Percentiles rank a stretch among this genome's conserved stretches.
Evolutionary conservation across 2,113 vertebrate species (phyloP).

Genomic region (Lagenorhynchus albirostris): DNA sequence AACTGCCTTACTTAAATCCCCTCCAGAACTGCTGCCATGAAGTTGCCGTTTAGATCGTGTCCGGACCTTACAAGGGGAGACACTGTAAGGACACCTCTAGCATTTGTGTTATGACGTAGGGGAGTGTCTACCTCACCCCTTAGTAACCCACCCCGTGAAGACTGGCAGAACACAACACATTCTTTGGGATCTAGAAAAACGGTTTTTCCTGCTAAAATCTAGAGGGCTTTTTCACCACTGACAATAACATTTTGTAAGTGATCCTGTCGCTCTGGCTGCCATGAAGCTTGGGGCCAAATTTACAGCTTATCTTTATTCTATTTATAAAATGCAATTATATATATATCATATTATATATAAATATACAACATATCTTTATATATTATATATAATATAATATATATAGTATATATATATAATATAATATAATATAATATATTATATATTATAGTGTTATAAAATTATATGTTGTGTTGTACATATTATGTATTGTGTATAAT

Average conservation of each 20-base stretch:
- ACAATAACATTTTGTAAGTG: neutral
- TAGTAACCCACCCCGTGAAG: neutral
- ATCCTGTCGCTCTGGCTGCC: neutral
- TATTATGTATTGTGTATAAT: no score
- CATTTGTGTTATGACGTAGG: neutral
- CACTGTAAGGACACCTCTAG: neutral
- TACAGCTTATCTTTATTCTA: neutral
- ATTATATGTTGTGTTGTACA: no score
- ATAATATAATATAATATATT: no score
- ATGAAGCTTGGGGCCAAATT: slow-evolving; percentile 18
- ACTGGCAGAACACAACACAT: neutral
- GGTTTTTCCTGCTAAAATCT: neutral
- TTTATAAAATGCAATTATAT: neutral
- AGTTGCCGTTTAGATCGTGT: neutral
- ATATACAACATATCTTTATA: neutral
- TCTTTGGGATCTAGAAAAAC: neutral
- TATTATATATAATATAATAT: no score
- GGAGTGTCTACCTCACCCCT: neutral
- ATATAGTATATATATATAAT: no score
- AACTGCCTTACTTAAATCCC: neutral
- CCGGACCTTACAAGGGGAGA: no score
- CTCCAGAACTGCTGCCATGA: neutral
- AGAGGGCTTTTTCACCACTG: neutral
- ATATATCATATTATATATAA: neutral
- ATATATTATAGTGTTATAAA: no score